These are phyloP conservation scores for Galeopsomyia nigrocyanea DNA, from an alignment of 2,888 invertebrate genomes.

Conservation along the genomic window DNA sequence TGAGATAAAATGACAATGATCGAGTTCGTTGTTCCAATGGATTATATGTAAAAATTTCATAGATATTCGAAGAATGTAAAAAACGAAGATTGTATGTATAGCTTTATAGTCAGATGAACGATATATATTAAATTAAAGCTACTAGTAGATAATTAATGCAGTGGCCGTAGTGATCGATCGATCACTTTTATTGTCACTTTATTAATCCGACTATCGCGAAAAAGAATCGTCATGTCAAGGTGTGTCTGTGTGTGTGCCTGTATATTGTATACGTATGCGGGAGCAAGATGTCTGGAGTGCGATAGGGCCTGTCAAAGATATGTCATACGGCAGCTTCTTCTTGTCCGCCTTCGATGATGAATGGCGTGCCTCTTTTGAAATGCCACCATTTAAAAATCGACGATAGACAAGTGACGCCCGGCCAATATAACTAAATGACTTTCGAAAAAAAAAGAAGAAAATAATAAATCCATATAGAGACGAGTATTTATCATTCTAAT, in stretches of 20 bases:
- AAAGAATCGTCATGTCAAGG: slow-evolving; percentile 4
- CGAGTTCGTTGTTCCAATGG: too few species aligned
- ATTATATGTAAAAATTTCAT: too few species aligned
- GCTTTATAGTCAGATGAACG: too few species aligned
- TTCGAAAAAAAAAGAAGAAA: slow-evolving; percentile 22
- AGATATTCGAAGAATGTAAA: not conserved
- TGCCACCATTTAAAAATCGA: slow-evolving; percentile 38
- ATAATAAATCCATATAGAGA: too few species aligned
- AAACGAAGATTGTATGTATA: slow-evolving; percentile 16
- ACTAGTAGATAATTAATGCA: slow-evolving; percentile 42
- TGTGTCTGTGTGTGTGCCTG: too few species aligned
- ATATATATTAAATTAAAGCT: not conserved
- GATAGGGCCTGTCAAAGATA: slow-evolving; percentile 47
- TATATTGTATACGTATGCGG: not conserved
- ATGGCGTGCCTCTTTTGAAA: slow-evolving; percentile 43
- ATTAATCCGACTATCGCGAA: slow-evolving; percentile 37
- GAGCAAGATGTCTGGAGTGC: slow-evolving; percentile 37
- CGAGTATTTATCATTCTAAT: slow-evolving; percentile 36
- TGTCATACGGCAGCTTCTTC: slow-evolving; percentile 44
- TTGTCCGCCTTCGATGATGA: slow-evolving; percentile 39
- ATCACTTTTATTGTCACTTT: slow-evolving; percentile 43
- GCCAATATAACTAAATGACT: slow-evolving; percentile 37
- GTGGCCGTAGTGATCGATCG: slow-evolving; percentile 17
- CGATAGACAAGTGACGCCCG: slow-evolving; percentile 2
- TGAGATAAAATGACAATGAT: too few species aligned